phyloP scores from a whole-genome alignment of 2,888 invertebrate genomes.

The Isotomurus palustris region DNA sequence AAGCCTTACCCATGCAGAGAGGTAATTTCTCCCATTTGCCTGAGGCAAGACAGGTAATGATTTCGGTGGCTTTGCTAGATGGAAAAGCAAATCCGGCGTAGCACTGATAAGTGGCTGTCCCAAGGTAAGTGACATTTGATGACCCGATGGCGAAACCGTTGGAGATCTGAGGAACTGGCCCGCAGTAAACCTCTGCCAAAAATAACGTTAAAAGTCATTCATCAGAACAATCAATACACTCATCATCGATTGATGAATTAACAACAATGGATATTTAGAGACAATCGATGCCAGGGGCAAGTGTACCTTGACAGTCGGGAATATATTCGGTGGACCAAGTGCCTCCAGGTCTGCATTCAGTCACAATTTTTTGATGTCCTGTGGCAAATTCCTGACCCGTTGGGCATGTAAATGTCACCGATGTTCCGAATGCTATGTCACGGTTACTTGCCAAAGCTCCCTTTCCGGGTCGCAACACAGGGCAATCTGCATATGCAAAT shows the following conservation, averaged over 20 bases:
- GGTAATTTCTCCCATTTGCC: slow-evolving; percentile 91
- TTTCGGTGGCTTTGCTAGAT: slow-evolving; percentile 78
- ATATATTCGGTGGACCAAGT: slow-evolving; percentile 89
- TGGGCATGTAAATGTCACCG: slow-evolving; percentile 85
- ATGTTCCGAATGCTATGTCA: slow-evolving; percentile 86
- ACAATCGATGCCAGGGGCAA: neutral
- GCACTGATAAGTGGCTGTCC: slow-evolving; percentile 91
- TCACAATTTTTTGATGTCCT: slow-evolving; percentile 74
- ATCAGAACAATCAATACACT: neutral
- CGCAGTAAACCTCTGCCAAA: slow-evolving; percentile 78
- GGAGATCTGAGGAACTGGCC: slow-evolving; percentile 95
- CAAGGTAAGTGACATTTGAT: slow-evolving; percentile 89
- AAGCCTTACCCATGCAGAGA: slow-evolving; percentile 69
- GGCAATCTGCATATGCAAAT: slow-evolving; percentile 64
- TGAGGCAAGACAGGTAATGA: slow-evolving; percentile 81
- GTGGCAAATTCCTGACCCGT: slow-evolving; percentile 91
- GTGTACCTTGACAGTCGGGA: slow-evolving; percentile 83
- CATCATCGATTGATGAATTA: neutral
- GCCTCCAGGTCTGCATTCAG: slow-evolving; percentile 81
- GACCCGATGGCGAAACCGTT: slow-evolving; percentile 95
- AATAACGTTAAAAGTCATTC: slow-evolving; percentile 6
- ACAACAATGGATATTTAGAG: neutral
- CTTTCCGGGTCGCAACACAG: slow-evolving; percentile 72
- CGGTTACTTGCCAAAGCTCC: slow-evolving; percentile 85
- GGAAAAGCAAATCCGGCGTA: slow-evolving; percentile 94